Percentiles rank a stretch among this genome's conserved stretches.
Evolutionary conservation across 1,140 invertebrate genomes (phyloP).

Genomic region (Brachionus plicatilis): DNA sequence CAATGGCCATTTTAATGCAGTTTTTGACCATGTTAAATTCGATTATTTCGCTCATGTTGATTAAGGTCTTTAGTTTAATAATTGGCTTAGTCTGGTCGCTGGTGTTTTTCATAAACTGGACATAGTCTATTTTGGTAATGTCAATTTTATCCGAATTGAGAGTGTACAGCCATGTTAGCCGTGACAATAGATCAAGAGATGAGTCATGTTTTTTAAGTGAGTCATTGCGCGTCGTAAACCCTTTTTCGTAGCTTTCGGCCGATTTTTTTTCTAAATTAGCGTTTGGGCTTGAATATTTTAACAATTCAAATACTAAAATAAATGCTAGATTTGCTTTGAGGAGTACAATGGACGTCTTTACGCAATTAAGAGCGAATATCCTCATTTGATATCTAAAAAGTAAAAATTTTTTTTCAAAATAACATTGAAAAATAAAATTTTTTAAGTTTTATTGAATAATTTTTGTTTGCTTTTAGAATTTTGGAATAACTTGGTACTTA

Average conservation of each 20-base stretch:
- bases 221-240: not conserved
- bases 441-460: not conserved
- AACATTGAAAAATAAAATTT: not conserved
- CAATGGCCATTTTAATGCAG: not conserved
- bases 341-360: not conserved
- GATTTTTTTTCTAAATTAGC: not conserved
- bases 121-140: not conserved
- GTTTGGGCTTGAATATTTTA: not conserved
- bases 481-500: not conserved
- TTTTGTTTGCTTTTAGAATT: not conserved
- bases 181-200: not conserved
- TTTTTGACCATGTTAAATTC: constrained; percentile 1
- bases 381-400: not conserved
- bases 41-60: not conserved
- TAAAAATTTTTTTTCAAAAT: not conserved
- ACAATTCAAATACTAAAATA: not conserved
- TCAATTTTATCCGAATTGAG: not conserved
- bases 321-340: not conserved
- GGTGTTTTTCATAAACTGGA: not conserved
- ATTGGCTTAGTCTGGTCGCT: not conserved
- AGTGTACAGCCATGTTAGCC: not conserved
- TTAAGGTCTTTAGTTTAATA: not conserved
- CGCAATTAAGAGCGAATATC: not conserved
- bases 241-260: not conserved
- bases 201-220: not conserved